Percentiles rank a stretch among this genome's conserved stretches.
These are phyloP conservation scores for Catocala sponsa DNA, from an alignment of 2,888 invertebrate genomes.

Conservation along the genomic window DNA sequence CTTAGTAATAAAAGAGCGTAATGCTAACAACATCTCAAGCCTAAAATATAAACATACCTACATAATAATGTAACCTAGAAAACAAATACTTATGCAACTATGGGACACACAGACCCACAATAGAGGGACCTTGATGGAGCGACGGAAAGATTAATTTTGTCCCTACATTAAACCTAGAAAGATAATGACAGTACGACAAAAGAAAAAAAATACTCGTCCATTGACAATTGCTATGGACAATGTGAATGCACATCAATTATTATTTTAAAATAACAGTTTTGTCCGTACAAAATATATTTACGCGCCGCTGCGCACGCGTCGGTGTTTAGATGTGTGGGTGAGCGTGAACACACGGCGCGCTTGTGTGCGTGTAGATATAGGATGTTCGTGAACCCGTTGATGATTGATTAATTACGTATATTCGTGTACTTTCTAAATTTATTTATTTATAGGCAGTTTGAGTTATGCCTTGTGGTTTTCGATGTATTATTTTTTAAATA, in stretches of 20 bases:
- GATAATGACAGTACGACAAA: slow-evolving; percentile 71
- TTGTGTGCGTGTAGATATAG: slow-evolving; percentile 66
- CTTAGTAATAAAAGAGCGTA: no score
- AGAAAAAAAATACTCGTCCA: slow-evolving; percentile 69
- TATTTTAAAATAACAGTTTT: slow-evolving; percentile 88
- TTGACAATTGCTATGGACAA: slow-evolving; percentile 75
- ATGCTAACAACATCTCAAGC: no score
- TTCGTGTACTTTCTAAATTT: slow-evolving; percentile 70
- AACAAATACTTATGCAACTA: slow-evolving; percentile 7
- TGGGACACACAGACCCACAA: slow-evolving; percentile 7
- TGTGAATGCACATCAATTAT: slow-evolving; percentile 81
- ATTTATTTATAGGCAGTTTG: slow-evolving; percentile 57
- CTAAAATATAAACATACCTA: no score
- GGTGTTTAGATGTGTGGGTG: slow-evolving; percentile 44
- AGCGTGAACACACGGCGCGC: slow-evolving; percentile 19
- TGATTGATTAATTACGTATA: slow-evolving; percentile 76
- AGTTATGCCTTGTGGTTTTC: slow-evolving; percentile 22
- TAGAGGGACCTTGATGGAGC: slow-evolving; percentile 14
- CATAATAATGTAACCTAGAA: not conserved
- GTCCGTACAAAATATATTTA: slow-evolving; percentile 86
- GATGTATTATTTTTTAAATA: slow-evolving; percentile 6
- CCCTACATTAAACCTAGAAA: slow-evolving; percentile 51
- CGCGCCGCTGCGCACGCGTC: slow-evolving; percentile 71
- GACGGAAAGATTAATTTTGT: slow-evolving; percentile 39
- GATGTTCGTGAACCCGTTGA: slow-evolving; percentile 69